Evolutionary conservation across 2,888 invertebrate species (phyloP), one percentile per base, ranked within the genome.

Genomic region (Oscheius sp.): DNA sequence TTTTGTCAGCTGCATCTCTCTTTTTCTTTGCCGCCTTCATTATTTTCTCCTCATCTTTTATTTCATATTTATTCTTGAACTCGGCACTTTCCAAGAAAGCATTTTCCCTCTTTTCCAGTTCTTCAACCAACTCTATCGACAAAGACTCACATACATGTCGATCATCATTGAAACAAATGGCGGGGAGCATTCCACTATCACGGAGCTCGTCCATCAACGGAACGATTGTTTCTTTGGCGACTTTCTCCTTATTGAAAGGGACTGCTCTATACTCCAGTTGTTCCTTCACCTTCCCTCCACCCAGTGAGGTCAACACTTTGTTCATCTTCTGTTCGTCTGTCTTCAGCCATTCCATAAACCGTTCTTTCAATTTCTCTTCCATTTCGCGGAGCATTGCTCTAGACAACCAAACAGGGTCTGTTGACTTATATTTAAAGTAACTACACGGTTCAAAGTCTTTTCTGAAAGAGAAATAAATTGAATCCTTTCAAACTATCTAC

Each of bases 81-180:
- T 85, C 82, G 24, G 77, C 76, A 3, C 75, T 80, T 24, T 77
- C 71, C 73, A 74, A 73, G 72, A 77, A 85, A 8, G 68, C 75
- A 26, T 33, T 9, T 67, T 83, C 81, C 22, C 83, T 74, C 22
- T 63, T 66, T 54, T 84, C 77, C 57, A 84, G 44, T 44, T 82
- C 83, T 28, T 67, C 70, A 41, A 63, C 67, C 17, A 75, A 56
- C 12, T 61, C 61, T 5, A 20, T 54, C 2, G 85, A 83, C 51
- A 85, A 66, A 17, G 54, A 69, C 61, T 85, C 82, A 47, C 84
- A 85, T 2, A 84, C 71, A 26, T 77, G 75, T 54, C 84, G 81
- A 68, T 83, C 80, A 50, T 84, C 84, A 59, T 82, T 84, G 78
- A 84, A 84, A 57, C 84, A 85, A 41, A 84, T 78, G 1, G 82